Evolutionary conservation across 2,113 vertebrate species (phyloP).

Genomic region (Nematolebias whitei): DNA sequence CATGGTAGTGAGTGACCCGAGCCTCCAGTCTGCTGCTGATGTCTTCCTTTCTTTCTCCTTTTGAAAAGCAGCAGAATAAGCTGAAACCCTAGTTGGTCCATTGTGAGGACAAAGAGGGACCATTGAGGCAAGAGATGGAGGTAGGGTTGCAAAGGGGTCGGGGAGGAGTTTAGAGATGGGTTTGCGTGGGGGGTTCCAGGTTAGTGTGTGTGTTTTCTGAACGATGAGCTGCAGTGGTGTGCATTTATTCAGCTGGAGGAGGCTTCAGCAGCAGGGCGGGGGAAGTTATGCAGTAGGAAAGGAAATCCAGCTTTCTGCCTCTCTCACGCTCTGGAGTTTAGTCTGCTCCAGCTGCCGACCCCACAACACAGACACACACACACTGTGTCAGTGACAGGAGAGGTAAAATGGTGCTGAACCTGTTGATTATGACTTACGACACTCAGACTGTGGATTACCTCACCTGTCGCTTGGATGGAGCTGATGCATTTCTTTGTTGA

Average conservation of each 20-base stretch:
- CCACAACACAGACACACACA: slow-evolving; percentile 41
- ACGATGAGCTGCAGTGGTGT: slow-evolving; percentile 75
- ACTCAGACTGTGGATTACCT: slow-evolving; percentile 21
- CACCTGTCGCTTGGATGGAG: slow-evolving; percentile 15
- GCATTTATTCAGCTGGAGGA: slow-evolving; percentile 78
- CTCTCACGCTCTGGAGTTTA: slow-evolving; percentile 78
- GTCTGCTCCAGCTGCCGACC: slow-evolving; percentile 66
- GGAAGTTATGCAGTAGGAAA: slow-evolving; percentile 53
- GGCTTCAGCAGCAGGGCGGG: slow-evolving; percentile 65
- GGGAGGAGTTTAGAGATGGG: slow-evolving; percentile 44
- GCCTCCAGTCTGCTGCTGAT: slow-evolving; percentile 74
- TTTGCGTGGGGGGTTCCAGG: slow-evolving; percentile 46
- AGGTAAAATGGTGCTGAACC: slow-evolving; percentile 25
- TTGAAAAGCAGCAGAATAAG: slow-evolving; percentile 83
- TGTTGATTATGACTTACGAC: slow-evolving; percentile 45
- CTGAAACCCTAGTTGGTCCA: slow-evolving; percentile 82
- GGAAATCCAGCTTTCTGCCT: slow-evolving; percentile 62
- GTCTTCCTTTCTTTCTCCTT: slow-evolving; percentile 79
- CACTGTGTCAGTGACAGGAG: slow-evolving; percentile 1
- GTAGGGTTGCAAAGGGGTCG: slow-evolving; percentile 66
- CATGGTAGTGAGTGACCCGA: slow-evolving; percentile 66
- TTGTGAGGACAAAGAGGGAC: slow-evolving; percentile 76
- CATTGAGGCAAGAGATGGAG: slow-evolving; percentile 65
- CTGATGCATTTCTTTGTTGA: slow-evolving; percentile 26
- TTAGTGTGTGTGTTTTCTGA: slow-evolving; percentile 62